Evolutionary conservation across 2,113 vertebrate species (phyloP), one percentile per base, ranked within the genome.

Genomic region (Copsychus sechellarum): DNA sequence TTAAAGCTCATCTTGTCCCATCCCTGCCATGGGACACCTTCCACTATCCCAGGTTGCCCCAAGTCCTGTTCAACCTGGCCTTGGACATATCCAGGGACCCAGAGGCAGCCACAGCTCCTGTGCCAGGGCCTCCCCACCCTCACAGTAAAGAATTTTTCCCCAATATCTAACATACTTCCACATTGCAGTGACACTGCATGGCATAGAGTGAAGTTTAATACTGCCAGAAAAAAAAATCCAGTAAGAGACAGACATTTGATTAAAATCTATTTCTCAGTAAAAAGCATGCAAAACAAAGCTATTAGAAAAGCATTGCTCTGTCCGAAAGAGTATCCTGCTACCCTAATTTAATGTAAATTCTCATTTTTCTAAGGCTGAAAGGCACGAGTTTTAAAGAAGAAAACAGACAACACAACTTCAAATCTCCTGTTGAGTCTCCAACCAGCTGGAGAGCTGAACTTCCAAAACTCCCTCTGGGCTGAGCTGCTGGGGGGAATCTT

Each of bases 341-440:
- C 8, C 34, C 9, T 21, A 57, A 85, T 28, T 36, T 11, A 50
- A 6, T 18, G 15, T 22, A 40, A 91, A 40, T 12, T 60, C 18
- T 50, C 14, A 8, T 26, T 66, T 72, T 76, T 43, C 38, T 77
- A 24, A 47, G 58, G 57, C n/a, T 72, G 45, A 38, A 65, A 73
- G 29, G 13, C 40, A 25, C 0, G 1, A 22, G 29, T 51, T 85
- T 76, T 31, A 33, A 76, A 77, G n/a, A 79, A 65, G 18, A 70
- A 74, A 88, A 64, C 6, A 47, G 0, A 2, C 0, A 0, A 22
- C 40, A 53, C 0, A 1, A 33, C 10, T 74, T 43, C 29, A 53
- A 29, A 40, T 25, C n/a, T 88, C 24, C 40, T 33, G 12, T 14
- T 16, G 18, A 73, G 33, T 12, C 47, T 66, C 61, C 43, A 81